Evolutionary conservation across 1,140 invertebrate species (phyloP).

Genomic region (Solenopsis fugax): DNA sequence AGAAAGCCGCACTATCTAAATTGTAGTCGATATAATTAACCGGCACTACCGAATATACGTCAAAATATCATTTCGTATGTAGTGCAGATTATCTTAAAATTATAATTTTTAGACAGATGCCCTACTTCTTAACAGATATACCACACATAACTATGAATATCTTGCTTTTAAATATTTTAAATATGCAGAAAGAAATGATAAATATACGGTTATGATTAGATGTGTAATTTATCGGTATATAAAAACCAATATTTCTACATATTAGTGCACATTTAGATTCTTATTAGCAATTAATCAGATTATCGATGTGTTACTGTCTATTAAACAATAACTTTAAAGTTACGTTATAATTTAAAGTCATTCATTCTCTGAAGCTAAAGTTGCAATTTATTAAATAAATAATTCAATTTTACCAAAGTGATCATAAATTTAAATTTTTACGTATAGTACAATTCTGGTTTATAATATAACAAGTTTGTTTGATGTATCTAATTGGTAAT

Average conservation of each 20-base stretch:
- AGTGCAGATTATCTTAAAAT: slow-evolving; percentile 3
- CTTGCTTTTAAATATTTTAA: background rate
- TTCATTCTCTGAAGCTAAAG: background rate
- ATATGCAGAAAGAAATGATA: background rate
- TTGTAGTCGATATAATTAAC: slow-evolving; percentile 12
- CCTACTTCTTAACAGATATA: background rate
- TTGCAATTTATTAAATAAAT: background rate
- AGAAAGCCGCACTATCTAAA: background rate
- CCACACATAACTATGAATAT: slow-evolving; percentile 12
- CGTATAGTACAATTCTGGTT: background rate
- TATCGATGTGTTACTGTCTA: background rate
- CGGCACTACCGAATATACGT: background rate
- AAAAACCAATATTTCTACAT: background rate
- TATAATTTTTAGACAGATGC: background rate
- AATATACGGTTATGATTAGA: slow-evolving; percentile 6
- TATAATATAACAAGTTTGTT: background rate
- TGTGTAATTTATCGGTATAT: background rate
- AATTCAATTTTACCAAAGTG: background rate
- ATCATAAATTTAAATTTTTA: background rate
- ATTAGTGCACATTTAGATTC: background rate
- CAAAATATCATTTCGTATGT: background rate
- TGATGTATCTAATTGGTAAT: slow-evolving; percentile 24
- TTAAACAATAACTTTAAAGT: too few species aligned
- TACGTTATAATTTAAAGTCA: background rate
- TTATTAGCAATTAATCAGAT: background rate